phyloP scores from a whole-genome alignment of 2,113 vertebrate genomes.

The Elaphurus davidianus region DNA sequence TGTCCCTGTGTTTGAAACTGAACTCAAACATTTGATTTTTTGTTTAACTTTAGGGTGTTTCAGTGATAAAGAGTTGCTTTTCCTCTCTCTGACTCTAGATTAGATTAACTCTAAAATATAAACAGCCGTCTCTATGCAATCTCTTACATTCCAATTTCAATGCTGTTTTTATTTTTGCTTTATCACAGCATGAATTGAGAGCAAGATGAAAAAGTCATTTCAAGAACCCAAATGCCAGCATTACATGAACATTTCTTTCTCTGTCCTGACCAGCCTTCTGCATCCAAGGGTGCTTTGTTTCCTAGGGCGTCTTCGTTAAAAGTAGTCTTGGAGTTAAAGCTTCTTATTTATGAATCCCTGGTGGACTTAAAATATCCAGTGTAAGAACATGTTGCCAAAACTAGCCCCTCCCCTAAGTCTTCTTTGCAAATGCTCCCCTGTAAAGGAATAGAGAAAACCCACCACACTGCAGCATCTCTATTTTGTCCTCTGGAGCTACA shows the following conservation, averaged over 20 bases:
- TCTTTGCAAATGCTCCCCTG: background rate
- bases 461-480: background rate
- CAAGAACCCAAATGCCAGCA: background rate
- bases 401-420: background rate
- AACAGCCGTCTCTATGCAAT: constrained; percentile 13
- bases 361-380: background rate
- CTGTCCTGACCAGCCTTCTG: background rate
- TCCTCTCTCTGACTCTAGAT: constrained; percentile 4
- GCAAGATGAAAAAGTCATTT: constrained; percentile 29
- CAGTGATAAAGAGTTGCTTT: constrained; percentile 27
- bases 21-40: constrained; percentile 35
- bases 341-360: constrained; percentile 5
- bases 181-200: background rate
- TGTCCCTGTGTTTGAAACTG: constrained; percentile 8
- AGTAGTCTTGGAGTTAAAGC: background rate
- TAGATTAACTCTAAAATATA: constrained; percentile 61
- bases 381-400: background rate
- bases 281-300: background rate
- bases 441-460: background rate
- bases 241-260: background rate
- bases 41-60: constrained; percentile 45
- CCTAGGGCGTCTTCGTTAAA: background rate
- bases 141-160: constrained; percentile 32
- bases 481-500: background rate
- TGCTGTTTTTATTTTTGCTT: constrained; percentile 41